phyloP scores from a whole-genome alignment of 2,113 vertebrate genomes.

The Acrocephalus arundinaceus region DNA sequence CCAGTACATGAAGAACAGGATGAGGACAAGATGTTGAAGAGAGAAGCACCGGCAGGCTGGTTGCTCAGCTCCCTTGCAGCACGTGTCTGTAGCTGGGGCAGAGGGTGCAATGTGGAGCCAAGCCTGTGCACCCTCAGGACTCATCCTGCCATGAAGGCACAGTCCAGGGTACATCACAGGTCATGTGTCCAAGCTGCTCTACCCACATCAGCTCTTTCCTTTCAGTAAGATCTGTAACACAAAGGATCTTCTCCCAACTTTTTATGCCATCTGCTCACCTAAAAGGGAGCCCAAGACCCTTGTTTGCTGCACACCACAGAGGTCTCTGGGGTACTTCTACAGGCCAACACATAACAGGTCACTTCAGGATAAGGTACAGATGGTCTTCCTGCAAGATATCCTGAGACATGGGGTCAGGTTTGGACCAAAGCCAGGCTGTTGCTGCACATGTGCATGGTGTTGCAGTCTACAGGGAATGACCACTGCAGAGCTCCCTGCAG shows the following conservation, averaged over 20 bases:
- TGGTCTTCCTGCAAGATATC: neutral
- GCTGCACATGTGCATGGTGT: rapidly evolving
- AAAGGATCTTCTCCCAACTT: neutral
- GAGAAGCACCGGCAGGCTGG: neutral
- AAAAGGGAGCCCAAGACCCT: neutral
- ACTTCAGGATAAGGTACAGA: neutral
- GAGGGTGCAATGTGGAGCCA: neutral
- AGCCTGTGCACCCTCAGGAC: neutral
- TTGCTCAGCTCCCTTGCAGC: neutral
- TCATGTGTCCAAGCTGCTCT: neutral
- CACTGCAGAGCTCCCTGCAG: neutral
- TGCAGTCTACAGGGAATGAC: neutral
- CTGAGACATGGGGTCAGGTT: neutral
- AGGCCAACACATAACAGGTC: neutral
- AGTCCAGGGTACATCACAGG: neutral
- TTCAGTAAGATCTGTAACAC: neutral
- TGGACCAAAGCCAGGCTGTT: neutral
- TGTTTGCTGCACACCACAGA: neutral
- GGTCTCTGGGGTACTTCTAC: neutral
- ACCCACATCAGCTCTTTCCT: neutral
- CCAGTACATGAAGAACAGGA: neutral
- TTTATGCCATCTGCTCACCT: neutral
- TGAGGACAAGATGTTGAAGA: neutral
- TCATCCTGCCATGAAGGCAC: neutral
- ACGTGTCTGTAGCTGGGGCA: neutral